Percentiles rank a stretch among this genome's conserved stretches.
Evolutionary conservation across 2,113 vertebrate species (phyloP).

Genomic region (Pandion haliaetus): DNA sequence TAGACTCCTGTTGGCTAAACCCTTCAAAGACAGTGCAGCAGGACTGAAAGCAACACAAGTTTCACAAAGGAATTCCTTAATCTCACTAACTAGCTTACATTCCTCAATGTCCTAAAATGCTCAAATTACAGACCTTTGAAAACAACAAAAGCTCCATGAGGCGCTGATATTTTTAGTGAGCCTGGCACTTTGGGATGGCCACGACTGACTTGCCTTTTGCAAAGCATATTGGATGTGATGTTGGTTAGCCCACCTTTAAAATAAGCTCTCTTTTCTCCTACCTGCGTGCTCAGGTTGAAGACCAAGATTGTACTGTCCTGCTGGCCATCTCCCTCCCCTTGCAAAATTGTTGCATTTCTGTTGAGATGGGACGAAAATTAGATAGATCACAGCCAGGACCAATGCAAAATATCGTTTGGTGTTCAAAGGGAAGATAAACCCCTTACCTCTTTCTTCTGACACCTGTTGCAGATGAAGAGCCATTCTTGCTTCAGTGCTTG

Average conservation of each 20-base stretch:
- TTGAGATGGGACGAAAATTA: not conserved
- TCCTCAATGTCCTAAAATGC: not conserved
- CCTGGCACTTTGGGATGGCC: not conserved
- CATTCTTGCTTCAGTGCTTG: not conserved
- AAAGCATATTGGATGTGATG: not conserved
- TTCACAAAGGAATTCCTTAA: not conserved
- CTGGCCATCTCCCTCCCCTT: not conserved
- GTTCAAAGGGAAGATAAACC: not conserved
- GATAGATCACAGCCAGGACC: not conserved
- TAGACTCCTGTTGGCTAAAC: not conserved
- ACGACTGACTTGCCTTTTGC: not conserved
- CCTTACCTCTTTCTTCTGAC: not conserved
- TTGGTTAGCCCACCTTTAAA: not conserved
- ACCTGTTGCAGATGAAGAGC: not conserved
- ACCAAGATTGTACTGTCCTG: not conserved
- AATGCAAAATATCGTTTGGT: fast-evolving
- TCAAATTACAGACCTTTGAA: not conserved
- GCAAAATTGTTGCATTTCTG: not conserved
- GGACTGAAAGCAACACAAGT: not conserved
- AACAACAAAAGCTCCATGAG: not conserved
- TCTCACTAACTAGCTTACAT: not conserved
- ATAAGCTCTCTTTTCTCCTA: not conserved
- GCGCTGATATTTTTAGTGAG: not conserved
- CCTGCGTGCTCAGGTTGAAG: not conserved
- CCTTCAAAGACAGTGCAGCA: not conserved